phyloP scores from a whole-genome alignment of 2,797 vertebrate species.

The Rhabdophis nuchalis region DNA sequence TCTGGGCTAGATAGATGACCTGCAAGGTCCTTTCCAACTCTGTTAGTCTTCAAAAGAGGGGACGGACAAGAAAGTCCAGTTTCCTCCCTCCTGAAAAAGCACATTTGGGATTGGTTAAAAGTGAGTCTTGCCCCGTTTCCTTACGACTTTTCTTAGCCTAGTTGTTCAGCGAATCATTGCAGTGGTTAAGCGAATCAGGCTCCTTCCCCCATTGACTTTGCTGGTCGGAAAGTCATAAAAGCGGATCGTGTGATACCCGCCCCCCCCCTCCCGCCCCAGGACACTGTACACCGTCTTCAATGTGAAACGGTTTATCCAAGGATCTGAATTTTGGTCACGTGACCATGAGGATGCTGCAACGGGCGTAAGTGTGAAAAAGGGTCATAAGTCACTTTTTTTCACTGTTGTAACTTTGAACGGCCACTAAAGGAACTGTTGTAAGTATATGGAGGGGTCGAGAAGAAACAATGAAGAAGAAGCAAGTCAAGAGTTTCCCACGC shows the following conservation, averaged over 20 bases:
- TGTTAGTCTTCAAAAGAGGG: too few relatives aligned
- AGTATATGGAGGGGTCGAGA: not conserved
- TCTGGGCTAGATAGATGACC: too few relatives aligned
- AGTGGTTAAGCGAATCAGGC: too few relatives aligned
- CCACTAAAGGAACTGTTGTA: not conserved
- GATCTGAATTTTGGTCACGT: not conserved
- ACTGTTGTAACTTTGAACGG: not conserved
- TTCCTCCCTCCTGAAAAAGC: too few relatives aligned
- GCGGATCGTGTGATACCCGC: too few relatives aligned
- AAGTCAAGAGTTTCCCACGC: constrained; percentile 40
- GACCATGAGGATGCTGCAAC: not conserved
- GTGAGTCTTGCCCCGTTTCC: not conserved
- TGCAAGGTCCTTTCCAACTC: too few relatives aligned
- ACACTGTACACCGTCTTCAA: not conserved
- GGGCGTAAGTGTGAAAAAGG: fast-evolving
- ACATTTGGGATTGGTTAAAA: too few relatives aligned
- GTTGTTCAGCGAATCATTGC: not conserved
- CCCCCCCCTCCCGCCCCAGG: too few relatives aligned
- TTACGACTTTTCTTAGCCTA: not conserved
- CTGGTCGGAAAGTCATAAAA: too few relatives aligned
- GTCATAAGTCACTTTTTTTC: not conserved
- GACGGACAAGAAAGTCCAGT: too few relatives aligned
- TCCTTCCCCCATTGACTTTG: too few relatives aligned
- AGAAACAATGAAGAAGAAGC: not conserved
- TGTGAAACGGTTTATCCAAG: not conserved